Base-by-base conservation (phyloP, 2,888 invertebrate genomes). In the Punctoribates punctum region DNA sequence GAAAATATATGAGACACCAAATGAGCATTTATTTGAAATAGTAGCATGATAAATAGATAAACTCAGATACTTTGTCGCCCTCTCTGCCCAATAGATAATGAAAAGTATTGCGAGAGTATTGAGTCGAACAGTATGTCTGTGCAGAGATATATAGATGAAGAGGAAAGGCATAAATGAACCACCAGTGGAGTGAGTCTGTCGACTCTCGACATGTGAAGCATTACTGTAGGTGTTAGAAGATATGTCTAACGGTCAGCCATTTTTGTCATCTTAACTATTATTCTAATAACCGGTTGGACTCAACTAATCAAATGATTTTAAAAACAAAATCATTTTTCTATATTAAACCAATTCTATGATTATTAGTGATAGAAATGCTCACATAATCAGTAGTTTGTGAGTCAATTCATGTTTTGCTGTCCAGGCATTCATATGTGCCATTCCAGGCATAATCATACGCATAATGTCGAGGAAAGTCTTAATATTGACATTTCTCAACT, bases 91-190 rank as follows among this genome's bases (percentile, higher is more conserved):
- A 42, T 42, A 42, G 42, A 42, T 42, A 42, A 42, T 42, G 42
- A 5, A 42, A 42, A 42, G 11, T 13, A 42, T 42, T 42, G 8
- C 4, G 8, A 42, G 1, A 42, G 8, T 51, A n/a, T 51, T n/a
- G n/a, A n/a, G 51, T 51, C 17, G 51, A n/a, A 20, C 20, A n/a
- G 5, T n/a, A 20, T 51, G 51, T 51, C 27, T 73, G 20, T 34
- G 34, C 62, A 20, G 23, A 77, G 74, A 72, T 65, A 54, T 54
- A 74, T 73, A 38, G 76, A 77, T 76, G 78, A 73, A 78, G 13
- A 77, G 54, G 78, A 76, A 13, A 75, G 74, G 70, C 74, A 74
- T 77, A 51, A 20, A 57, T 75, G 75, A 38, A 65, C 17, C 38
- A 54, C 38, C 27, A 27, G 34, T 73, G 46, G 34, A 73, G 51